A percentile compares a stretch with the other conserved stretches of the same genome.
These are phyloP conservation scores for Drosophila bunnanda DNA, from an alignment of 2,888 invertebrate species.

Conservation along the genomic window DNA sequence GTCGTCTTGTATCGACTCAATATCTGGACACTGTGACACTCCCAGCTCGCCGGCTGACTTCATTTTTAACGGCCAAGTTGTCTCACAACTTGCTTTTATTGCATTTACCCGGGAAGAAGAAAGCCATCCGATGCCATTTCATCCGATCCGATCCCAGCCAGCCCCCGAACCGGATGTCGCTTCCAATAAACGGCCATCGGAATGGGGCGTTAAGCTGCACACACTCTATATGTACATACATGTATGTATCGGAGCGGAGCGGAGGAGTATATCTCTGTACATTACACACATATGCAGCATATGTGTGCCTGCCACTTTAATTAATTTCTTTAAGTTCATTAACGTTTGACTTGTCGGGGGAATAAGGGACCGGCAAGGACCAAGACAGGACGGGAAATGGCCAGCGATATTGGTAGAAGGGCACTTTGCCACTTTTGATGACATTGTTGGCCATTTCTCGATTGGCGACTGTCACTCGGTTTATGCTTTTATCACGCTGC, in stretches of 20 bases:
- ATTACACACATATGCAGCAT: conserved; percentile 19
- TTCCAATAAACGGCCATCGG: conserved; percentile 72
- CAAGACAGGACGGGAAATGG: conserved; percentile 60
- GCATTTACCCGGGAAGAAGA: conserved; percentile 66
- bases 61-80: conserved; percentile 41
- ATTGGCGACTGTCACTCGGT: conserved; percentile 5
- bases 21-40: neutral
- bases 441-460: conserved; percentile 39
- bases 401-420: conserved; percentile 45
- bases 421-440: conserved; percentile 44
- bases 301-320: conserved; percentile 68
- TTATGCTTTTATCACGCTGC: conserved; percentile 17
- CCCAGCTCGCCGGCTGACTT: conserved; percentile 24
- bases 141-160: conserved; percentile 30
- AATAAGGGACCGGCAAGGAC: conserved; percentile 28
- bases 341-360: conserved; percentile 77
- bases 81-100: conserved; percentile 64
- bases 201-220: conserved; percentile 61
- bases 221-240: neutral
- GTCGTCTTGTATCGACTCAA: conserved; percentile 1
- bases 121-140: conserved; percentile 38
- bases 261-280: neutral
- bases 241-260: neutral
- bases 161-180: conserved; percentile 67
- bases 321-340: conserved; percentile 80